phyloP scores from a whole-genome alignment of 2,888 invertebrate species.

The Sycophila texana region DNA sequence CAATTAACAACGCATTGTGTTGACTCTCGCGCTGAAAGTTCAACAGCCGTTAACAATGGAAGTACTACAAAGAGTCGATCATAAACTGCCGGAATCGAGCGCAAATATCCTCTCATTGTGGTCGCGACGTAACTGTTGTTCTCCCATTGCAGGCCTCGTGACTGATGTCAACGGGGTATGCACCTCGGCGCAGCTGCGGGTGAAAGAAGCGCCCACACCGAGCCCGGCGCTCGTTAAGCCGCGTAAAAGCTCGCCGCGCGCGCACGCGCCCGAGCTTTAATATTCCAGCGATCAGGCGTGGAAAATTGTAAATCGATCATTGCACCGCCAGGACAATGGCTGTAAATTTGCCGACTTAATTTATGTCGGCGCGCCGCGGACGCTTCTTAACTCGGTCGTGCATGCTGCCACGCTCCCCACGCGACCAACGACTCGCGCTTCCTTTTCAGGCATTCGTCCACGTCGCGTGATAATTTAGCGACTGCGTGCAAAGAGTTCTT shows the following conservation, averaged over 20 bases:
- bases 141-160: constrained; percentile 30
- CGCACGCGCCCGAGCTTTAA: not conserved
- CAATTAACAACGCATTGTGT: too few relatives aligned
- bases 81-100: constrained; percentile 7
- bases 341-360: constrained; percentile 48
- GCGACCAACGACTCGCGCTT: constrained; percentile 44
- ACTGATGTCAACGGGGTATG: constrained; percentile 44
- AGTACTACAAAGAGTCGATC: not conserved
- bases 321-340: constrained; percentile 45
- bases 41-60: too few relatives aligned
- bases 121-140: not conserved
- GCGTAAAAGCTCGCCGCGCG: constrained; percentile 10
- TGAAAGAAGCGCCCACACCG: constrained; percentile 16
- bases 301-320: constrained; percentile 54
- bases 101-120: constrained; percentile 7
- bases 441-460: constrained; percentile 48
- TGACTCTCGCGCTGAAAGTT: too few relatives aligned
- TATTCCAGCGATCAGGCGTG: not conserved
- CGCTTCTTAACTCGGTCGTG: constrained; percentile 34
- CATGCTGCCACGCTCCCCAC: constrained; percentile 1
- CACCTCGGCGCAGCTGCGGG: not conserved
- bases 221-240: constrained; percentile 20
- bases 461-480: constrained; percentile 54
- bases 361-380: constrained; percentile 42
- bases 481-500: not conserved